Evolutionary conservation across 2,797 vertebrate genomes (phyloP), one percentile per base, ranked within the genome.

Genomic region (Scolopax rusticola): DNA sequence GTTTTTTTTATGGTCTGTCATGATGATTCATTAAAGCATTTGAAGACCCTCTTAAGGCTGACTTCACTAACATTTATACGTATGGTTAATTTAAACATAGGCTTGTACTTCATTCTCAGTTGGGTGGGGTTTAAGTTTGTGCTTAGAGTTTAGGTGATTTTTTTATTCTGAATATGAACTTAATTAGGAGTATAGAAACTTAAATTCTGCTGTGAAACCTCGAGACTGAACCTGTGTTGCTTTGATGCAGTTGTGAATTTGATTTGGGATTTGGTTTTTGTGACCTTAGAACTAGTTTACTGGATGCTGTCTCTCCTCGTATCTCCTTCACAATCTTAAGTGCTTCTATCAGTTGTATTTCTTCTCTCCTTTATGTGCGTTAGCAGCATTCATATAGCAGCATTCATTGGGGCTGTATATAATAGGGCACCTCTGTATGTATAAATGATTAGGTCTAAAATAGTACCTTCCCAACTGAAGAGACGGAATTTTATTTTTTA

Each of bases 401-500:
- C 28, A 33, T 85, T 89, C 53, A 36, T 13, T 81, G 57, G 32
- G n/a, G 15, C 53, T 82, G 2, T 43, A 23, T 33, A 16, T 33
- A 48, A 28, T 5, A 73, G 38, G 38, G 23, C 23, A 61, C 25
- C 36, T 68, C 12, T 84, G 36, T 61, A 36, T 2, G 0, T 79
- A 11, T 60, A 73, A 79, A 48, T 61, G 50, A 77, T 89, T 80
- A 60, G 38, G 27, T 32, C 33, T 68, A 36, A 94, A 64, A 75
- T 51, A 63, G 59, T 75, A n/a, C 18, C 25, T 65, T 70, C 36
- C 78, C 32, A 82, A 84, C 47, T 73, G 74, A 93, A 91, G 79
- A 93, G 60, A 82, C 47, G 16, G 48, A 83, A 59, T 96, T 96
- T 89, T 90, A 67, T 90, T 75, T 92, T 94, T 96, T 73, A 63